Evolutionary conservation across 2,113 vertebrate species (phyloP), one percentile per base, ranked within the genome.

Genomic region (Pollimyrus isidori): DNA sequence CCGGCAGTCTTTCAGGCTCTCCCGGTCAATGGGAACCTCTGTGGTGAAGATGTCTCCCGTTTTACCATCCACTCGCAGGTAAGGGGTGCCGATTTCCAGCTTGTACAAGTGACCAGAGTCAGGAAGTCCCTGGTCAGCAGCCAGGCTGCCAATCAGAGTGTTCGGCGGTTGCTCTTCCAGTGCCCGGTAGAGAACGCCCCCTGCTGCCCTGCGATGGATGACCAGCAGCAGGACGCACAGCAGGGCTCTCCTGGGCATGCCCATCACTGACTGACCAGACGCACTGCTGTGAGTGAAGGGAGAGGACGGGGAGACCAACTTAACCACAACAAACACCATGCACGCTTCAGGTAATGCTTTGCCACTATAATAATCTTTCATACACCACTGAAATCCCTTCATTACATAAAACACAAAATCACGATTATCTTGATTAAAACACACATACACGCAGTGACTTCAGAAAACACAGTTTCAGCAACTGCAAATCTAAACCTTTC

Each of bases 11-110:
- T 96, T 96, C 88, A 99, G 94, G 45, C 92, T 97, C 95, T 99
- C 99, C 15, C 99, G 96, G 95, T 99, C 98, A 0, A 99, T 99
- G 91, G 98, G 97, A 89, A 97, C 97, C 94, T 99, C 98, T 0
- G 99, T 99, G 91, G 98, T 99, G 92, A 98, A 99, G 94, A 99
- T 99, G 95, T 99, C 98, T 3, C 99, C 99, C 0, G 97, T 99
- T 92, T 98, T 99, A 91, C 98, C 97, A 15, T 99, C 98, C 86
- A 99, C 99, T 45, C 99, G 97, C 53, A 99, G 95, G 93, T 98
- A 99, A 0, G 99, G 99, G 89, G 97, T 91, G 50, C 98, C 98
- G 89, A 99, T 96, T 93, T 99, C 98, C 89, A 99, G 95, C 94
- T 99, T 99, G 95, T 99, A 99, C 58, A 99, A 96, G 90, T 99